phyloP scores from a whole-genome alignment of 1,140 invertebrate genomes.

The Trachymyrmex septentrionalis region DNA sequence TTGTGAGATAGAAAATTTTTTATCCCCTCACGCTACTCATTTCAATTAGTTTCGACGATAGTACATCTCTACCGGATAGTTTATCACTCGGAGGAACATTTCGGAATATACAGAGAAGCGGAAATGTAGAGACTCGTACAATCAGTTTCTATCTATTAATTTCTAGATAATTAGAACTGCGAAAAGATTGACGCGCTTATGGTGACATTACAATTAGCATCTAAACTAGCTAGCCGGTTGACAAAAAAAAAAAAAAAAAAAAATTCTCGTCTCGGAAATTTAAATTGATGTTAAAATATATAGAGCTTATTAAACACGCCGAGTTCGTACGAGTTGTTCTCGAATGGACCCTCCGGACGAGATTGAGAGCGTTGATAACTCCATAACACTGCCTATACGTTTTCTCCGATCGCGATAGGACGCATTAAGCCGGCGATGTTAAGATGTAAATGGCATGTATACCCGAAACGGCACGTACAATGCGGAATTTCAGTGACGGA shows the following conservation, averaged over 20 bases:
- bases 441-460: conserved; percentile 46
- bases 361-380: conserved; percentile 47
- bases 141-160: conserved; percentile 39
- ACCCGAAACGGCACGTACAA: conserved; percentile 10
- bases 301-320: conserved; percentile 19
- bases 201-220: conserved; percentile 41
- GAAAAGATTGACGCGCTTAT: conserved; percentile 13
- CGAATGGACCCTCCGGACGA: not conserved
- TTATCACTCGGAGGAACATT: not conserved
- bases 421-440: conserved; percentile 8
- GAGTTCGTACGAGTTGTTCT: too few relatives aligned
- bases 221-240: conserved; percentile 29
- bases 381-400: conserved; percentile 2
- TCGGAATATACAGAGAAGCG: not conserved
- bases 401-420: conserved; percentile 26
- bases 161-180: conserved; percentile 37
- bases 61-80: not conserved
- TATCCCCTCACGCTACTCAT: not conserved
- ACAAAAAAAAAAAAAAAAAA: not conserved
- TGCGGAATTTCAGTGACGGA: not conserved
- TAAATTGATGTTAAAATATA: conserved; percentile 39
- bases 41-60: conserved; percentile 29
- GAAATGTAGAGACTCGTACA: not conserved
- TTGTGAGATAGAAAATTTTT: not conserved
- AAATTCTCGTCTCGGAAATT: conserved; percentile 4